phyloP scores from a whole-genome alignment of 2,888 invertebrate genomes.

The Coelinius sp. region DNA sequence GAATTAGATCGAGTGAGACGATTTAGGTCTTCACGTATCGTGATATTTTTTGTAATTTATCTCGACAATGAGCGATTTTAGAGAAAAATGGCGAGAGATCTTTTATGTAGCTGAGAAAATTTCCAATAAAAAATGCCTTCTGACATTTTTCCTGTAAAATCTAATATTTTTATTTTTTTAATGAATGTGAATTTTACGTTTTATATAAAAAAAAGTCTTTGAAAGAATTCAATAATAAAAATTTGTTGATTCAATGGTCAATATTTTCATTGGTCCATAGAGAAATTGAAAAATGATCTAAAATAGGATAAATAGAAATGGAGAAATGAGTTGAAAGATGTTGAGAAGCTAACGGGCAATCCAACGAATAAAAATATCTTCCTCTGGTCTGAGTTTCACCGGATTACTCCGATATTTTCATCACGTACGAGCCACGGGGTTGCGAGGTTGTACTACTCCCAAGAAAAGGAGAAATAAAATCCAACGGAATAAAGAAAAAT shows the following conservation, averaged over 20 bases:
- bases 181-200: too few relatives aligned
- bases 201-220: too few relatives aligned
- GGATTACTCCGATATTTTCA: constrained; percentile 17
- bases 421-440: constrained; percentile 20
- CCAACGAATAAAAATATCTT: constrained; percentile 13
- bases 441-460: constrained; percentile 19
- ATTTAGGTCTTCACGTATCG: too few relatives aligned
- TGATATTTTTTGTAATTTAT: too few relatives aligned
- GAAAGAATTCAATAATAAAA: too few relatives aligned
- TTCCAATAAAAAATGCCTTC: too few relatives aligned
- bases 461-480: background rate
- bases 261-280: background rate
- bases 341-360: constrained; percentile 16
- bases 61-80: too few relatives aligned
- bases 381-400: constrained; percentile 8
- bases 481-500: background rate
- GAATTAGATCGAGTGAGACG: too few relatives aligned
- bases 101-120: too few relatives aligned
- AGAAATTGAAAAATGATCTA: background rate
- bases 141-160: too few relatives aligned
- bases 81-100: too few relatives aligned
- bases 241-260: background rate
- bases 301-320: background rate
- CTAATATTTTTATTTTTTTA: too few relatives aligned
- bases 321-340: constrained; percentile 7